Base-by-base conservation (phyloP, 2,113 vertebrate species). In the Aegithalos caudatus region DNA sequence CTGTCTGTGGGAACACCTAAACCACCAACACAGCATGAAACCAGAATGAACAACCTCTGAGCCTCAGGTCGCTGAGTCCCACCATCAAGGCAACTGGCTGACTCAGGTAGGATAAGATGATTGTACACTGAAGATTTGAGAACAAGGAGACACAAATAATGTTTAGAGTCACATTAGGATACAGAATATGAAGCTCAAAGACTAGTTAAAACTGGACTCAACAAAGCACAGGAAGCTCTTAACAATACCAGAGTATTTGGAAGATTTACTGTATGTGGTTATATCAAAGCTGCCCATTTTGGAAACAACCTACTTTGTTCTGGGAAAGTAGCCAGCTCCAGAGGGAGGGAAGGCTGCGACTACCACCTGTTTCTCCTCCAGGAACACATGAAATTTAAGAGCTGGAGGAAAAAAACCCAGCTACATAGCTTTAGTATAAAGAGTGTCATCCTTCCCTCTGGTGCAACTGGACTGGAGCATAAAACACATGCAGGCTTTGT, bases 291-390 rank as follows among this genome's bases (percentile, higher is more conserved):
- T 76, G 48, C 66, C 62, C 47, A 12, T 61, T 95, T 95, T 92
- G 81, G 92, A 92, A 91, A 88, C 84, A 94, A 93, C 74, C 78
- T 88, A 88, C 79, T 95, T 58, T 73, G 66, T 86, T 81, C 92
- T 28, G 60, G 95, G 96, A 89, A 90, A 66, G 79, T 2, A 40
- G 81, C 95, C 95, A 96, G 82, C 42, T 94, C 85, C 82, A 71
- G 87, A 88, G 73, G 77, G 84, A 89, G 51, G 40, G 28, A 95
- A n/a, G 56, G 48, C 91, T 97, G 91, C 0, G 5, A 83, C 80
- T 94, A 44, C 95, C 93, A 95, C 93, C 92, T 95, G 94, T 83
- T 96, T 66, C 90, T 94, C 58, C 79, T 77, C 62, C 60, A 91
- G 73, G 66, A 96, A 90, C 50, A 67, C 65, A 82, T 2, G 24